Conservation (phyloP, 2,888 invertebrate genomes). For the Apeira syringaria region DNA sequence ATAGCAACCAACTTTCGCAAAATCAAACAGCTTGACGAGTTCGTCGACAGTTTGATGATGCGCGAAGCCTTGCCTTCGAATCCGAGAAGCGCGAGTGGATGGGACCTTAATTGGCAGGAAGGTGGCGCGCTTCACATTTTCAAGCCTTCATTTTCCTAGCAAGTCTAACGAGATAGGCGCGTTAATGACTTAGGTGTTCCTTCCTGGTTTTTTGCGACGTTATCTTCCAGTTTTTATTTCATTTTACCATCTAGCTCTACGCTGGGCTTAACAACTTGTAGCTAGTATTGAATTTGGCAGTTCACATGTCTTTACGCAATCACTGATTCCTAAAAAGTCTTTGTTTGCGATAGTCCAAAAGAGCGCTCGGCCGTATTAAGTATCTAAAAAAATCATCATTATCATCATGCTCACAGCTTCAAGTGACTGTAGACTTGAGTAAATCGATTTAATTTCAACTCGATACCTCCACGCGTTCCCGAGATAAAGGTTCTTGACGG, state of each 20-base stretch:
- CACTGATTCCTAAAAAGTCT: no score
- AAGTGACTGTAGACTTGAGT: no score
- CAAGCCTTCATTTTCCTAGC: constrained; percentile 26
- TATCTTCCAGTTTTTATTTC: constrained; percentile 7
- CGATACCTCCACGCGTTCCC: no score
- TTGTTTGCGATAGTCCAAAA: no score
- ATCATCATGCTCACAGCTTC: no score
- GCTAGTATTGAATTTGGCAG: no score
- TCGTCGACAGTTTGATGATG: constrained; percentile 12
- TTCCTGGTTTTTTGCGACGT: constrained; percentile 23
- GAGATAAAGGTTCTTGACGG: no score
- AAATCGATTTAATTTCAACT: no score
- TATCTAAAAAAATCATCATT: no score
- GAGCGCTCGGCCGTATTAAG: no score
- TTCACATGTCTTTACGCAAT: no score
- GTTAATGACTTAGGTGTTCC: constrained; percentile 27
- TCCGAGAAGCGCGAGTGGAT: constrained; percentile 15
- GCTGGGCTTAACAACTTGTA: not conserved
- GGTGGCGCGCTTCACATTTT: constrained; percentile 17
- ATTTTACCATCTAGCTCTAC: not conserved
- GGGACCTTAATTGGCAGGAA: constrained; percentile 20
- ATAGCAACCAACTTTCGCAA: not conserved
- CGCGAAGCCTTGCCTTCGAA: constrained; percentile 13
- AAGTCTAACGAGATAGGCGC: constrained; percentile 25
- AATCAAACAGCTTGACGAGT: constrained; percentile 1